These are phyloP conservation scores for Botia almorhae DNA, from an alignment of 2,797 vertebrate species.

Conservation along the genomic window DNA sequence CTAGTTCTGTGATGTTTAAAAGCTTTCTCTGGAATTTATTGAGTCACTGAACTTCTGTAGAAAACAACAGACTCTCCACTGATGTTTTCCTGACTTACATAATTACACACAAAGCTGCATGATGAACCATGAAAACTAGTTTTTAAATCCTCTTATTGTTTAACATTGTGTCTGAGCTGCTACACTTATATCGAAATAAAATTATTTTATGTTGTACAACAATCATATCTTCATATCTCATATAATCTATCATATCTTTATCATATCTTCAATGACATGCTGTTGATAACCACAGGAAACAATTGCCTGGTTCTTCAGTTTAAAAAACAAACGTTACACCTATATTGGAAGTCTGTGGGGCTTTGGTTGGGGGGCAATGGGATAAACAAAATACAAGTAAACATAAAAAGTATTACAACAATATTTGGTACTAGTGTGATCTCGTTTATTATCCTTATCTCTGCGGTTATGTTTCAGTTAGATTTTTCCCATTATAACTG, in stretches of 20 bases:
- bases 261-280: neutral
- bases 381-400: no score
- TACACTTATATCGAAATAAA: neutral
- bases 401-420: no score
- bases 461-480: no score
- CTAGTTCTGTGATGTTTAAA: slow-evolving; percentile 16
- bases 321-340: no score
- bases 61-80: slow-evolving; percentile 39
- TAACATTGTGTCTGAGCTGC: neutral
- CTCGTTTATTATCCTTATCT: no score
- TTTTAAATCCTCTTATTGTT: neutral
- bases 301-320: neutral
- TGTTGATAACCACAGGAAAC: neutral
- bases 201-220: neutral
- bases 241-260: no score
- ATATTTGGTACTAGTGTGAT: no score
- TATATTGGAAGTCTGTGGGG: neutral
- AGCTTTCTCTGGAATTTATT: slow-evolving; percentile 37
- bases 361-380: no score
- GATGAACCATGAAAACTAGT: neutral
- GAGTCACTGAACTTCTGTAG: slow-evolving; percentile 50
- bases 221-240: no score
- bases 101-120: no score
- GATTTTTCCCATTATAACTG: no score
- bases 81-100: slow-evolving; percentile 8